Percentiles rank a stretch among this genome's conserved stretches.
Conservation (phyloP, 2,113 vertebrate genomes). For the Oreotrochilus melanogaster region DNA sequence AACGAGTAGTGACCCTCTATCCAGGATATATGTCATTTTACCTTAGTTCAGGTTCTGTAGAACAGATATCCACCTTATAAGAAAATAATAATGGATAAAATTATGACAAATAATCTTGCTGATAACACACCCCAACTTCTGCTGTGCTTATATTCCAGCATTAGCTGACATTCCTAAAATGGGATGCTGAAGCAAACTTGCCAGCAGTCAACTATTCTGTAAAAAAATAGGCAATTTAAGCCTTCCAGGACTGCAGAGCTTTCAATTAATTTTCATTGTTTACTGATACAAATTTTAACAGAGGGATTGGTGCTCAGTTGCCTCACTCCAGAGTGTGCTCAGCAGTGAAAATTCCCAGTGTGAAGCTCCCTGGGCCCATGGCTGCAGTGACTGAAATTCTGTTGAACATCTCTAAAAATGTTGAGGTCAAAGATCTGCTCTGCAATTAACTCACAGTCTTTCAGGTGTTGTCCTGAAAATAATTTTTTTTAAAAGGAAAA, state of each 20-base stretch:
- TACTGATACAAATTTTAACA: background rate
- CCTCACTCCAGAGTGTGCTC: fast-evolving
- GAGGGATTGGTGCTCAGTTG: background rate
- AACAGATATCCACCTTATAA: background rate
- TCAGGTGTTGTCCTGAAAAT: background rate
- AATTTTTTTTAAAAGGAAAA: background rate
- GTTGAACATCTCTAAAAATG: background rate
- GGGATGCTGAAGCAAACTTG: background rate
- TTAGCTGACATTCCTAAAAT: background rate
- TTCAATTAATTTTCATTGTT: background rate
- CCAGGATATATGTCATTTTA: background rate
- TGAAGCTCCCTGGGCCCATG: fast-evolving
- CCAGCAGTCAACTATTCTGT: background rate
- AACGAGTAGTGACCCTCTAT: background rate
- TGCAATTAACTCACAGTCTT: background rate
- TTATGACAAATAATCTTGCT: background rate
- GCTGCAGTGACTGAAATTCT: background rate
- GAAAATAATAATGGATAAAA: background rate
- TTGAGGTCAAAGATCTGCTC: background rate
- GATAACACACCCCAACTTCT: background rate
- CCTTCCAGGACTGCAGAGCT: background rate
- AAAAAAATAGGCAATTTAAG: background rate
- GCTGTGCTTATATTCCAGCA: background rate
- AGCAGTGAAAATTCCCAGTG: background rate
- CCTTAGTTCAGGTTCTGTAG: background rate